Percentiles rank a stretch among this genome's conserved stretches.
These are phyloP conservation scores for Tribolium freemani DNA, from an alignment of 2,888 invertebrate species.

Conservation along the genomic window DNA sequence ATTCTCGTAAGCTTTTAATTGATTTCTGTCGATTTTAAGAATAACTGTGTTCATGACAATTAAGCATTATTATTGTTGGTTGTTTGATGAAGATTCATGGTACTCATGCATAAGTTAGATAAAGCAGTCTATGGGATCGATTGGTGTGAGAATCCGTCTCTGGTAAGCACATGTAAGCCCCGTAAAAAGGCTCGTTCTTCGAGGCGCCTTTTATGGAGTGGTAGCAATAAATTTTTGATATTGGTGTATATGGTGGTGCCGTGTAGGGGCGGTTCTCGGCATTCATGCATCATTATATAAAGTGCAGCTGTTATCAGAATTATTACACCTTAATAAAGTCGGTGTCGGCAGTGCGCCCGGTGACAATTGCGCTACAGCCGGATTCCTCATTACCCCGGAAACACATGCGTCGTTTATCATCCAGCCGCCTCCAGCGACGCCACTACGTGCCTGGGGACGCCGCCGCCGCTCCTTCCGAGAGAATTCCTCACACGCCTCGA, in stretches of 20 bases:
- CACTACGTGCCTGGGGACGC: slow-evolving; percentile 48
- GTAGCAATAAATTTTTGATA: slow-evolving; percentile 27
- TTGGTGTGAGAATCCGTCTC: not conserved
- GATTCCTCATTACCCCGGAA: slow-evolving; percentile 54
- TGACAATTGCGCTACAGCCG: slow-evolving; percentile 59
- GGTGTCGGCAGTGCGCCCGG: slow-evolving; percentile 53
- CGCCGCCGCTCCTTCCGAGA: slow-evolving; percentile 31
- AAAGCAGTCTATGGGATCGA: not conserved
- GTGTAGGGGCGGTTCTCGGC: slow-evolving; percentile 24
- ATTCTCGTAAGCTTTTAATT: too few species aligned
- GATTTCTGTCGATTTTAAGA: too few species aligned
- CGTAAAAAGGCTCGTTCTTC: not conserved
- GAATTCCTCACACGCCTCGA: slow-evolving; percentile 38
- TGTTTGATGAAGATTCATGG: not conserved
- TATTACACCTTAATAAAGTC: slow-evolving; percentile 65
- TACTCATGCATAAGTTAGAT: not conserved
- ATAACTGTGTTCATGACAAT: too few species aligned
- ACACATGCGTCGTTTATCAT: slow-evolving; percentile 59
- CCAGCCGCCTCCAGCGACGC: slow-evolving; percentile 48
- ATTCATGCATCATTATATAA: slow-evolving; percentile 61
- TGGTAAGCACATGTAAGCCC: not conserved
- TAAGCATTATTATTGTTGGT: not conserved
- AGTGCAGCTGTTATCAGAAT: slow-evolving; percentile 65
- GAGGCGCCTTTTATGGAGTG: not conserved
- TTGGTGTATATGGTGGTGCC: slow-evolving; percentile 8